Base-by-base conservation (phyloP, 2,113 vertebrate genomes). In the Oncorhynchus masou region DNA sequence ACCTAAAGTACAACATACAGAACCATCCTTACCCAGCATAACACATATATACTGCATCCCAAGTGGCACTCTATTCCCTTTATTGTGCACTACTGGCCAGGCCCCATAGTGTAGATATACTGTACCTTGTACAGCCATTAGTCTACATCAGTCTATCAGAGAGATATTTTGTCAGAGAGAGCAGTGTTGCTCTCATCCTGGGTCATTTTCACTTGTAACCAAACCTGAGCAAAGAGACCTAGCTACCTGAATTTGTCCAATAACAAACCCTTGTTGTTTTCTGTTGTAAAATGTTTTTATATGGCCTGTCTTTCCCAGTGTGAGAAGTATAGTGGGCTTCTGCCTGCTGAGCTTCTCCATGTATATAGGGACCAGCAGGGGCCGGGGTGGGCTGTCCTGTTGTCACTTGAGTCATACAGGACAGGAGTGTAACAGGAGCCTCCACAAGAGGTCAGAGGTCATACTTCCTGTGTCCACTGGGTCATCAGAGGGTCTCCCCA, bases 391-490 rank as follows among this genome's bases (percentile, higher is more conserved):
- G 51, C 3, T 54, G 68, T 45, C 74, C 84, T 88, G 86, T 84
- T 83, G 87, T 91, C 79, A 81, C 80, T 75, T 74, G 76, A 70
- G 76, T 84, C 85, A 89, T 60, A 9, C 83, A 86, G 86, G 81
- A 83, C 73, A 27, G 72, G 51, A 73, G 73, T 83, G 88, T 82
- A 89, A 87, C 85, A 82, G 54, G 79, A 88, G 72, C 79, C 74
- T 34, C 78, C 76, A 78, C 65, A 71, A 78, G 34, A 83, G 91
- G 90, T 90, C 90, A 92, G 74, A 76, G 91, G 89, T 91, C 92
- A 77, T 79, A 89, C 90, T 94, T 93, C 93, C 93, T 92, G 92
- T 93, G 94, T 94, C 93, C 92, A 77, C 83, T 80, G 79, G 92
- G 90, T 93, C 93, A 91, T 87, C 82, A 91, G 79, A 88, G 88